phyloP scores from a whole-genome alignment of 2,113 vertebrate genomes.

The Centropristis striata region DNA sequence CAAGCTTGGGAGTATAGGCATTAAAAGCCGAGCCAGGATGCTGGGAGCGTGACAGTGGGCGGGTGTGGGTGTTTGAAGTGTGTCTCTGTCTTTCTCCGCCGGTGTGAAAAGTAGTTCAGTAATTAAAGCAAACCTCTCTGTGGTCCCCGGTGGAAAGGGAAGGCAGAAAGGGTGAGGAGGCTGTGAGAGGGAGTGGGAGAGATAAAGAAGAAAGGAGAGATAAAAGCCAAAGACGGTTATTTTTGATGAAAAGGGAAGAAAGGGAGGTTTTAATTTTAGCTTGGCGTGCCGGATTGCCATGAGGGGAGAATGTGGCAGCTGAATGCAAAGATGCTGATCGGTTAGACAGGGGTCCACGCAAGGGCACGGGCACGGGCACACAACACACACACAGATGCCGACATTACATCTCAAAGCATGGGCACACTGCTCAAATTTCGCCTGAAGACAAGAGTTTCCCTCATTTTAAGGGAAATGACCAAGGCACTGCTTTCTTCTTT shows the following conservation, averaged over 20 bases:
- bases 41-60: slow-evolving; percentile 69
- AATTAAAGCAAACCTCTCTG: slow-evolving; percentile 80
- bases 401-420: slow-evolving; percentile 19
- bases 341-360: slow-evolving; percentile 16
- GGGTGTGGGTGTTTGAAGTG: slow-evolving; percentile 65
- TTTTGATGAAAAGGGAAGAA: slow-evolving; percentile 68
- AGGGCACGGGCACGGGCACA: background rate
- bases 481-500: slow-evolving; percentile 15
- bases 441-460: slow-evolving; percentile 52
- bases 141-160: slow-evolving; percentile 56
- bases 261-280: slow-evolving; percentile 74
- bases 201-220: slow-evolving; percentile 55
- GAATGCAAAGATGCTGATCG: slow-evolving; percentile 61
- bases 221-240: slow-evolving; percentile 68
- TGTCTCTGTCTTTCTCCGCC: slow-evolving; percentile 61
- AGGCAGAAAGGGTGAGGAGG: slow-evolving; percentile 67
- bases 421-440: slow-evolving; percentile 14
- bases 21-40: slow-evolving; percentile 49
- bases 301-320: slow-evolving; percentile 50
- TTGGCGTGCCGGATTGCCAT: slow-evolving; percentile 38
- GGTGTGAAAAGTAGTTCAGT: slow-evolving; percentile 77
- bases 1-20: slow-evolving; percentile 3
- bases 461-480: slow-evolving; percentile 40
- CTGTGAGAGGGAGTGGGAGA: slow-evolving; percentile 47
- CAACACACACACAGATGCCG: slow-evolving; percentile 12